These are phyloP conservation scores for Aphodius granarius DNA, from an alignment of 2,888 invertebrate species.

Conservation along the genomic window DNA sequence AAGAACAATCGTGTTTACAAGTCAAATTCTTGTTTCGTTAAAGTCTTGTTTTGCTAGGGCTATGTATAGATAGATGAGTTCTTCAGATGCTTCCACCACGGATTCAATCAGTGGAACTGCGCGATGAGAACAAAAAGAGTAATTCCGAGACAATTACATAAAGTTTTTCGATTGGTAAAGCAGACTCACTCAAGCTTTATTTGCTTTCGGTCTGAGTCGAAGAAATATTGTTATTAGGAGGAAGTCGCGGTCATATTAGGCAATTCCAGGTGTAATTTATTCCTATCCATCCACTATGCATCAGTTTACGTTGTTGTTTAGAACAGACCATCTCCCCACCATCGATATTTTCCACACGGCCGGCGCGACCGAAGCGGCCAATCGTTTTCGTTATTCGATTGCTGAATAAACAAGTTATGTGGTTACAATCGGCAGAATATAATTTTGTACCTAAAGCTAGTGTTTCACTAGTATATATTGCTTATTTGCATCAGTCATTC, in stretches of 20 bases:
- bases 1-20: background rate
- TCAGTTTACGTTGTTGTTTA: background rate
- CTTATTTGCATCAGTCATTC: too few relatives aligned
- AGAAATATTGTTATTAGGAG: background rate
- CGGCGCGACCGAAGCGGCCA: too few relatives aligned
- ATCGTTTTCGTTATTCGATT: conserved; percentile 7
- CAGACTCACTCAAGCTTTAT: too few relatives aligned
- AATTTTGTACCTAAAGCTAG: background rate
- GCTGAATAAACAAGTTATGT: conserved; percentile 7
- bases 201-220: too few relatives aligned
- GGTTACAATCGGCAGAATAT: background rate
- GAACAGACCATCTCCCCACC: background rate
- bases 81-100: background rate
- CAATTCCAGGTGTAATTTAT: background rate
- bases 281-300: background rate
- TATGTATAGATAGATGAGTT: background rate
- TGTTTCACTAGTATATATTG: background rate
- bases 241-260: background rate
- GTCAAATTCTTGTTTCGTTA: too few relatives aligned
- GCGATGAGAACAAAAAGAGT: background rate
- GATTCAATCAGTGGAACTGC: background rate
- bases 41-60: background rate
- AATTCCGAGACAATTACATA: background rate
- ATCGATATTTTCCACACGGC: background rate
- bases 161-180: background rate